Conservation (phyloP, 2,888 invertebrate species). For the Apamea sordens region DNA sequence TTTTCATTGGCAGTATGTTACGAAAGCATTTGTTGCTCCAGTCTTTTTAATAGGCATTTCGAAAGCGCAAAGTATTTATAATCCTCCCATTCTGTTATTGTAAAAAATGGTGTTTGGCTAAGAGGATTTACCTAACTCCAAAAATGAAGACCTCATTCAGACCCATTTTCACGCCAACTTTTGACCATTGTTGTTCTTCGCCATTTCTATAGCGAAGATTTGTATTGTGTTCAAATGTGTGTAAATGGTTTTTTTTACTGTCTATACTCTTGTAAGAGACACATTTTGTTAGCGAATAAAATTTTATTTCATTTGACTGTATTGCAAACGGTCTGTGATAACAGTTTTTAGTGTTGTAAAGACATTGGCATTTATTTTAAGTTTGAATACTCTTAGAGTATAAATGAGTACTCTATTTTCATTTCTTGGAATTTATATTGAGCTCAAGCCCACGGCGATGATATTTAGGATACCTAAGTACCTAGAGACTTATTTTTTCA, state of each 20-base stretch:
- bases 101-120: background rate
- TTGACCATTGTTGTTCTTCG: slow-evolving; percentile 32
- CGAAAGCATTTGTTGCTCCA: background rate
- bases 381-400: background rate
- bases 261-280: slow-evolving; percentile 13
- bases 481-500: background rate
- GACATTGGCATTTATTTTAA: slow-evolving; percentile 8
- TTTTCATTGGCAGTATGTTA: background rate
- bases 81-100: background rate
- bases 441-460: background rate
- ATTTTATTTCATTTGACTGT: slow-evolving; percentile 37
- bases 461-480: background rate
- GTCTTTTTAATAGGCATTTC: background rate
- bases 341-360: slow-evolving; percentile 9
- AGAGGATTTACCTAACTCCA: background rate
- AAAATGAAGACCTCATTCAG: background rate
- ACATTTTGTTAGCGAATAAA: slow-evolving; percentile 23
- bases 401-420: background rate
- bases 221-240: slow-evolving; percentile 34
- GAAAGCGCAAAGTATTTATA: background rate
- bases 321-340: slow-evolving; percentile 17
- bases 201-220: slow-evolving; percentile 33
- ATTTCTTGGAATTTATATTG: background rate
- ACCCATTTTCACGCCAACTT: slow-evolving; percentile 29
- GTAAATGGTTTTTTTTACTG: slow-evolving; percentile 19